Conservation (phyloP, 2,113 vertebrate species). For the Malurus elegans region DNA sequence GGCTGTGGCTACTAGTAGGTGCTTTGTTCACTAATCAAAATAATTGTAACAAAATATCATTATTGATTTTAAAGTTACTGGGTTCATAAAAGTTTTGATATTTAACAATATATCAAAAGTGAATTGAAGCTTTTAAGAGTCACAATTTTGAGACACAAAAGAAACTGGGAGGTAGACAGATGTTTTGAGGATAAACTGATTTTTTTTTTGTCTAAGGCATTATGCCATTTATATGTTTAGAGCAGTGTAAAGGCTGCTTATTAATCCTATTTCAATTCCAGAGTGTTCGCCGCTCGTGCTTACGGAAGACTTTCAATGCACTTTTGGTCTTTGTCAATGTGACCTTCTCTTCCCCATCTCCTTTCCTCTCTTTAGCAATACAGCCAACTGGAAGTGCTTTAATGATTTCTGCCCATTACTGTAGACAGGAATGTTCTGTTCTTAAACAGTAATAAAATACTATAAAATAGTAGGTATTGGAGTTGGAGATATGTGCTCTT, state of each 20-base stretch:
- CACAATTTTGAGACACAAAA: slow-evolving; percentile 39
- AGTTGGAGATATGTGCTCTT: slow-evolving; percentile 89
- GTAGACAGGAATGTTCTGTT: slow-evolving; percentile 45
- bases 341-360: slow-evolving; percentile 51
- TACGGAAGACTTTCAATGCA: slow-evolving; percentile 78
- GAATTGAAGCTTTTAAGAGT: slow-evolving; percentile 33
- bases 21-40: background rate
- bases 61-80: background rate
- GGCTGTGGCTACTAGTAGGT: background rate
- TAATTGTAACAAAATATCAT: slow-evolving; percentile 30
- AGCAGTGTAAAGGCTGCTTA: slow-evolving; percentile 22
- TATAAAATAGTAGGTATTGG: slow-evolving; percentile 92
- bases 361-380: slow-evolving; percentile 43
- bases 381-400: slow-evolving; percentile 61
- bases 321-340: slow-evolving; percentile 60
- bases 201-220: slow-evolving; percentile 33
- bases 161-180: slow-evolving; percentile 73
- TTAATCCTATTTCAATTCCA: slow-evolving; percentile 15
- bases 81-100: slow-evolving; percentile 25
- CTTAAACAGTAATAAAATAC: slow-evolving; percentile 59
- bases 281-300: slow-evolving; percentile 36
- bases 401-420: slow-evolving; percentile 39
- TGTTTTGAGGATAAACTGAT: slow-evolving; percentile 62
- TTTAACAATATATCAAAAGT: slow-evolving; percentile 48
- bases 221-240: background rate